phyloP scores from a whole-genome alignment of 2,888 invertebrate species.

The Sepioteuthis lessoniana region DNA sequence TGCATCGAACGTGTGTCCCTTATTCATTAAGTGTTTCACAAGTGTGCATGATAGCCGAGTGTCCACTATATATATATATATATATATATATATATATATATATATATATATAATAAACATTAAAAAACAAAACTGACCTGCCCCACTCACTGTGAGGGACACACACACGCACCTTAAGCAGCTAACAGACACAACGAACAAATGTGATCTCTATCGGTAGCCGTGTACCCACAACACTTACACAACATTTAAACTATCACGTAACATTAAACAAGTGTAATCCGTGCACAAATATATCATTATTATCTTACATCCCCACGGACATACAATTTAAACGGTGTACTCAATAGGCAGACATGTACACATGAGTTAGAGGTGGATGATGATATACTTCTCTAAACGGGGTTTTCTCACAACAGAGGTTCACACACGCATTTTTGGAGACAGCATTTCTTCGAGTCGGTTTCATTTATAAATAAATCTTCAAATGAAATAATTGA shows the following conservation, averaged over 20 bases:
- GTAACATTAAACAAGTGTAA: slow-evolving; percentile 21
- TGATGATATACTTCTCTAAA: not conserved
- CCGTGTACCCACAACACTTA: not conserved
- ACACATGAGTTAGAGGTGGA: not conserved
- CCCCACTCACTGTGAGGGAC: not conserved
- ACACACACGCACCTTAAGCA: not conserved
- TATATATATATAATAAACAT: not conserved
- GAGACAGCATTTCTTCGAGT: not conserved
- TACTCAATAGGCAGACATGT: not conserved
- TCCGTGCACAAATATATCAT: not conserved
- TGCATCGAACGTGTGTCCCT: too few relatives aligned
- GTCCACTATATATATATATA: too few relatives aligned
- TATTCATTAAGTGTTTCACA: too few relatives aligned
- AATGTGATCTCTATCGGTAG: not conserved
- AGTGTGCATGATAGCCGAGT: too few relatives aligned
- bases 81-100: too few relatives aligned
- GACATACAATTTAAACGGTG: not conserved
- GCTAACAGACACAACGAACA: not conserved
- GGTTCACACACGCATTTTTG: slow-evolving; percentile 10
- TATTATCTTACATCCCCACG: not conserved
- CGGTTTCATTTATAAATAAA: not conserved
- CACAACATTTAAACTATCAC: not conserved
- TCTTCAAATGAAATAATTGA: not conserved
- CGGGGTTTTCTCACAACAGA: not conserved
- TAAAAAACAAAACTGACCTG: not conserved